A percentile compares a stretch with the other conserved stretches of the same genome.
These are phyloP conservation scores for Ophioninae sp. DNA, from an alignment of 2,888 invertebrate species.

Conservation along the genomic window DNA sequence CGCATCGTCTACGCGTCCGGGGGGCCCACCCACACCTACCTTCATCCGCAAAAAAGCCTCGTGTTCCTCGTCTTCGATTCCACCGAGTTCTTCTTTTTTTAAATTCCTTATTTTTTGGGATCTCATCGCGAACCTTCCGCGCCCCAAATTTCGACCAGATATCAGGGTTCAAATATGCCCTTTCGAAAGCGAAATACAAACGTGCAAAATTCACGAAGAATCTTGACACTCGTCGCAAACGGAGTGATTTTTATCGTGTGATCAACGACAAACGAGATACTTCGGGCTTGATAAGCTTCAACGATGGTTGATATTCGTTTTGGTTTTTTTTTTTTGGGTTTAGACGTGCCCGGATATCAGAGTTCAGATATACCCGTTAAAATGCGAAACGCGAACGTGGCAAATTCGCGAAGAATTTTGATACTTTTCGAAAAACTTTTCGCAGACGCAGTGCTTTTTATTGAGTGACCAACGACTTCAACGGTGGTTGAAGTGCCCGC, in stretches of 20 bases:
- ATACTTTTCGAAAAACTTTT: too few species aligned
- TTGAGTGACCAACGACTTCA: too few species aligned
- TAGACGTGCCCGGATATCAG: too few species aligned
- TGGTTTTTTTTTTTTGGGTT: background rate
- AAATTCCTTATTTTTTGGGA: too few species aligned
- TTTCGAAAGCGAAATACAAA: background rate
- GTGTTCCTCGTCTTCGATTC: constrained; percentile 41
- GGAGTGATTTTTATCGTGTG: constrained; percentile 55
- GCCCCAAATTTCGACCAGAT: background rate
- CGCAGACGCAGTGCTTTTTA: too few species aligned
- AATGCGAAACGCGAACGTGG: too few species aligned
- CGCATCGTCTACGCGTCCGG: constrained; percentile 68
- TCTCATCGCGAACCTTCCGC: too few species aligned
- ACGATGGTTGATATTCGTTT: too few species aligned
- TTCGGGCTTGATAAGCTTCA: constrained; percentile 22
- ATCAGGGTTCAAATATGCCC: background rate
- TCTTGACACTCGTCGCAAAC: constrained; percentile 12
- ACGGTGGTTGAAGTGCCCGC: too few species aligned
- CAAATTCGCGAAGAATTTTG: too few species aligned
- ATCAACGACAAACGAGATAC: constrained; percentile 1
- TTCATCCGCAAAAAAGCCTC: constrained; percentile 39
- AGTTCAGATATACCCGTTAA: too few species aligned
- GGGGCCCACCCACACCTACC: constrained; percentile 74
- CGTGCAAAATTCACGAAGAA: background rate
- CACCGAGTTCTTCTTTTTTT: constrained; percentile 10